These are phyloP conservation scores for Nasonia longicornis DNA, from an alignment of 1,140 invertebrate species.

Conservation along the genomic window DNA sequence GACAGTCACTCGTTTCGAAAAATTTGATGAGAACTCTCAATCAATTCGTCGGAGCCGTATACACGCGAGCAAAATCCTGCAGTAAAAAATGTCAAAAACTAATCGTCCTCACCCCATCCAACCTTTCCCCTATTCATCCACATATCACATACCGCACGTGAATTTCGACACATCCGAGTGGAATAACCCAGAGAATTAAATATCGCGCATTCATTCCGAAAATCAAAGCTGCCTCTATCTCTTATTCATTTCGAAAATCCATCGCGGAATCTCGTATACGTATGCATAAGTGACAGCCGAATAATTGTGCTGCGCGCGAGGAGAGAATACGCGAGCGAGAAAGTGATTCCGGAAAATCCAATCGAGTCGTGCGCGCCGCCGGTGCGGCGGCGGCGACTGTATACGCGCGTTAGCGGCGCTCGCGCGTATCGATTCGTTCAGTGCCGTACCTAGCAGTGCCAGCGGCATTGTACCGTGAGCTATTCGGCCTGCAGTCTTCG, in stretches of 20 bases:
- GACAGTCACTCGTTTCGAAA: no score
- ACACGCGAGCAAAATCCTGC: no score
- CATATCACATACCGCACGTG: no score
- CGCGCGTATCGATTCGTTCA: constrained; percentile 54
- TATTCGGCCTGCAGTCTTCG: background rate
- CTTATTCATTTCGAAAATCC: background rate
- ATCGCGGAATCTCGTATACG: background rate
- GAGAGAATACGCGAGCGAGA: background rate
- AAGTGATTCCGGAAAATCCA: constrained; percentile 50
- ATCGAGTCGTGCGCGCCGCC: constrained; percentile 45
- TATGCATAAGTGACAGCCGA: background rate
- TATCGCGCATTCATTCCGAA: background rate
- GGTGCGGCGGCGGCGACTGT: constrained; percentile 7
- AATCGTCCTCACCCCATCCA: no score
- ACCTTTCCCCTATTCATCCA: no score
- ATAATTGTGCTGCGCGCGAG: background rate
- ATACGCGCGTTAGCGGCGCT: background rate
- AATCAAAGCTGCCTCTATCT: background rate
- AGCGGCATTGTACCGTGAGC: constrained; percentile 28
- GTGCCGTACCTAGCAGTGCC: constrained; percentile 54
- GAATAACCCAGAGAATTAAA: no score
- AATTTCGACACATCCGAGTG: no score
- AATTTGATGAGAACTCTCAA: no score
- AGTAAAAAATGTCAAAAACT: no score
- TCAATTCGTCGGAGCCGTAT: no score